Base-by-base conservation (phyloP, 2,888 invertebrate species). In the Elysia crispata region DNA sequence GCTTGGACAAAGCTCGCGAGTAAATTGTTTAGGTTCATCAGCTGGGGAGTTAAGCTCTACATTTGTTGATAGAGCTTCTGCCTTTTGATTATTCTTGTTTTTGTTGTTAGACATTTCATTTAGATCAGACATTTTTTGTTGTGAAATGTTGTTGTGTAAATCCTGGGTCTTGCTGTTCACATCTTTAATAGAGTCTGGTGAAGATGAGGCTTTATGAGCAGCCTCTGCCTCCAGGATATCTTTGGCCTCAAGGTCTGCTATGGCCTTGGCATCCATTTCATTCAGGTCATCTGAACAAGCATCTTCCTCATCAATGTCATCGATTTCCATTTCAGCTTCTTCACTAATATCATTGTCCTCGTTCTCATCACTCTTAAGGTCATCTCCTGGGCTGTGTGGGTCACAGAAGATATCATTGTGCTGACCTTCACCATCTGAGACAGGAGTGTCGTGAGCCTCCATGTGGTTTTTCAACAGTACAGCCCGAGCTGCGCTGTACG, bases 1-100 rank as follows among this genome's bases (percentile, higher is more conserved):
- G 80, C 88, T 89, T 30, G 89, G 89, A 77, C 90, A 90, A 25
- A 83, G 82, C 6, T 81, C 79, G 80, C 90, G 89, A 31, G 82
- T 72, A 69, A 87, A 87, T 5, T 64, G 72, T 54, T 85, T 87
- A 11, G 87, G 78, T 31, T 77, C 81, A 41, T 83, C 75, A 41
- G 83, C 77, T 31, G 81, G 77, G 28, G 86, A 86, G 28, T 86
- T 80, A 18, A 81, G 72, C 11, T 41, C 41, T 41, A 41, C 41
- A 41, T 41, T 41, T 41, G 41, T 41, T 6, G 41, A 41, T 41
- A 11, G 5, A 41, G 5, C 41, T 6, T 41, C 11, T 41, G 11
- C 11, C 41, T 41, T 41, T 41, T 41, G 41, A 11, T 41, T 11
- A 41, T 41, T 41, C 11, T 41, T 41, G 41, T 41, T 41, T 3